Base-by-base conservation (phyloP, 2,888 invertebrate genomes). In the Agriopis leucophaearia region DNA sequence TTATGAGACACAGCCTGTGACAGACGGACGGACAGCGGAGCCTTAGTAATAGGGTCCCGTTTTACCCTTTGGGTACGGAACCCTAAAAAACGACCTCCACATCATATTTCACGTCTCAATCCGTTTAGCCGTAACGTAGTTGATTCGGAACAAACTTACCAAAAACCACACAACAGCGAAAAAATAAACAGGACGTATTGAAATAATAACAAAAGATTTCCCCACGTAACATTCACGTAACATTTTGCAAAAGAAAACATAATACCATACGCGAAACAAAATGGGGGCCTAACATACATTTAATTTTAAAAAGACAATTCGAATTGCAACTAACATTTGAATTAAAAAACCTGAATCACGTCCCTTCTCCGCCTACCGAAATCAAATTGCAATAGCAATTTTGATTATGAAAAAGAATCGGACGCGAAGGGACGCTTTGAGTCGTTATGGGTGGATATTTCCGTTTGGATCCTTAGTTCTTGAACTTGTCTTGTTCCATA, bases 291-390 rank as follows among this genome's bases (percentile, higher is more conserved):
- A 87, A 83, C 81, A 85, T 82, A 79, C 87, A 85, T 89, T 93
- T 91, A 90, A 91, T 92, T 91, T 88, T 76, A 82, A 87, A 86
- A 91, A 92, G 91, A 93, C 92, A 92, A 92, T 88, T 76, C 74
- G 73, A 69, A 80, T 69, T 82, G 83, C 81, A 87, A 88, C 63
- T 57, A 51, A 61, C 48, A 47, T 58, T 35, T 44, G 16, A 48
- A 38, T 42, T 61, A 48, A 63, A 54, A 65, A 50, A 62, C 58
- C 80, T 78, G 82, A 86, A 89, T 89, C 90, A 88, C 87, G 90
- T 88, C 76, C 79, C 62, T 64, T 64, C 66, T 77, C 81, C 88
- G 88, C 90, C 91, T 87, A 85, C 82, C 79, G 77, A 85, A 88
- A 87, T 86, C 83, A 88, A 85, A 90, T 88, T 86, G 91, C 90